Conservation (phyloP, 2,797 vertebrate genomes). For the Acrossocheilus fasciatus region DNA sequence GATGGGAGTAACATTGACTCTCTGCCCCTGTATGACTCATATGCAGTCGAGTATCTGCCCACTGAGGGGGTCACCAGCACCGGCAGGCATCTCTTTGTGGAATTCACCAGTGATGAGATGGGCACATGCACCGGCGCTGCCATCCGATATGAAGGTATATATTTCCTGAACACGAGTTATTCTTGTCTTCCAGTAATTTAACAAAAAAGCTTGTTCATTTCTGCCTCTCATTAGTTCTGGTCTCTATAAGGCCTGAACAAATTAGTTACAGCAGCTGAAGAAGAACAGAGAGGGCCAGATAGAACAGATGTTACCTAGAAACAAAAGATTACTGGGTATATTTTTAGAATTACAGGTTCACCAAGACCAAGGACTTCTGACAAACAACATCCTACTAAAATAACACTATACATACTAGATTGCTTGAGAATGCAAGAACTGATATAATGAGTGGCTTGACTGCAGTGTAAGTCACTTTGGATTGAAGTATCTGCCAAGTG, state of each 20-base stretch:
- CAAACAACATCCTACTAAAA: not conserved
- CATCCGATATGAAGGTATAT: slow-evolving; percentile 91
- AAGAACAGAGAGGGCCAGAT: not conserved
- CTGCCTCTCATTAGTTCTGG: not conserved
- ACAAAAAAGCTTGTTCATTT: not conserved
- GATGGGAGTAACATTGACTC: slow-evolving; percentile 95
- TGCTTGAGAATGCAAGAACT: not conserved
- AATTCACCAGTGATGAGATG: slow-evolving; percentile 92
- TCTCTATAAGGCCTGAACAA: not conserved
- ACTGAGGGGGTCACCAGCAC: slow-evolving; percentile 94
- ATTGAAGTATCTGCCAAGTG: not conserved
- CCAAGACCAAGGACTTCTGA: not conserved
- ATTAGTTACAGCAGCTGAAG: not conserved
- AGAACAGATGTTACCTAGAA: not conserved
- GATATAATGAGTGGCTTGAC: not conserved
- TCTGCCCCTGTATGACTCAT: slow-evolving; percentile 92
- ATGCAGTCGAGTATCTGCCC: slow-evolving; percentile 96
- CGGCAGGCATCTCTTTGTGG: slow-evolving; percentile 87
- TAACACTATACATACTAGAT: not conserved
- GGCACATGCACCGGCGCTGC: slow-evolving; percentile 91
- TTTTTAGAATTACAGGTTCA: slow-evolving; percentile 19
- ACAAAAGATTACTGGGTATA: slow-evolving; percentile 1
- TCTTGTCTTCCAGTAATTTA: slow-evolving; percentile 6
- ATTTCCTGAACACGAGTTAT: not conserved
- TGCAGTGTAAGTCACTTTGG: not conserved